Conservation (phyloP, 2,113 vertebrate genomes). For the Canis aureus region DNA sequence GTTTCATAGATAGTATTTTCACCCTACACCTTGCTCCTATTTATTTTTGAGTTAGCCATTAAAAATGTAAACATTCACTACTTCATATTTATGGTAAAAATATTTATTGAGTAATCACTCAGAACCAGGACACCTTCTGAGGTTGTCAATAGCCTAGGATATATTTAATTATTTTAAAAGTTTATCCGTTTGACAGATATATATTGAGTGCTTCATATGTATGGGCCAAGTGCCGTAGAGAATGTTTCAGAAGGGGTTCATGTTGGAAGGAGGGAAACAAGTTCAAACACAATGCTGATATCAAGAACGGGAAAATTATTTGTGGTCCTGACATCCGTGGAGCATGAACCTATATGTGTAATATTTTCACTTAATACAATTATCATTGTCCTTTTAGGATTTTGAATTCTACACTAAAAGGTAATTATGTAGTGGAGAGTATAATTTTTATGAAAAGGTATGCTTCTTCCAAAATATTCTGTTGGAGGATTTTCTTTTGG, state of each 20-base stretch:
- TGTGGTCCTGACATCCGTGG: not conserved
- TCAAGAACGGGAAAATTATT: not conserved
- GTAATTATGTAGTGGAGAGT: not conserved
- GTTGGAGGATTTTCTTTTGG: not conserved
- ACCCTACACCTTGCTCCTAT: not conserved
- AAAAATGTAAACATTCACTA: not conserved
- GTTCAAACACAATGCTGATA: not conserved
- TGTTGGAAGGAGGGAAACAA: not conserved
- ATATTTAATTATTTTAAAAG: not conserved
- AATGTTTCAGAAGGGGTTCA: not conserved
- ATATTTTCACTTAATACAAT: not conserved
- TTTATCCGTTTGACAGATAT: slow-evolving; percentile 15
- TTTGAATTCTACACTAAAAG: not conserved
- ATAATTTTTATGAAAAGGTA: slow-evolving; percentile 37
- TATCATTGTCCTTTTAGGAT: not conserved
- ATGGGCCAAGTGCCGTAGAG: not conserved
- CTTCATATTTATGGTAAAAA: not conserved
- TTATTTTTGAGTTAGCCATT: not conserved
- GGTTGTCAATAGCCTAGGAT: not conserved
- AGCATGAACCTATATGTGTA: not conserved
- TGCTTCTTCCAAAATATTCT: not conserved
- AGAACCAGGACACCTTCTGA: not conserved
- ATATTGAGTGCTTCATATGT: not conserved
- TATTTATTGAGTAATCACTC: not conserved
- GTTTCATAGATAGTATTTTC: not conserved